Base-by-base conservation (phyloP, 2,888 invertebrate species). In the Conus canariensis region DNA sequence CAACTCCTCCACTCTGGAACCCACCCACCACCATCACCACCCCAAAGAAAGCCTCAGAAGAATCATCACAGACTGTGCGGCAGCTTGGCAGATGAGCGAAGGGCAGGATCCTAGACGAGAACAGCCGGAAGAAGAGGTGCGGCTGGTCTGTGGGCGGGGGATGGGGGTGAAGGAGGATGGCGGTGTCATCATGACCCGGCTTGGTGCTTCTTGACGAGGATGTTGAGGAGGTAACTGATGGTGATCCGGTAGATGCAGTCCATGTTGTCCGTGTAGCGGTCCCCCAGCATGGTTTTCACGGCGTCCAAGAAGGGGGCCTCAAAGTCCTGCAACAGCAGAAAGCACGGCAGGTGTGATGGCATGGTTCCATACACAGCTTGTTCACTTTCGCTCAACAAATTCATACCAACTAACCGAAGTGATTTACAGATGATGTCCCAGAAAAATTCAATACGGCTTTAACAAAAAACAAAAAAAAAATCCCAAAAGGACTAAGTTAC, bases 181-280 rank as follows among this genome's bases (percentile, higher is more conserved):
- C 45, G 60, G 30, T 19, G n/a, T 85, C 85, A 91, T 91, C 89
- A 90, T 59, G 91, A 89, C 59, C n/a, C 45, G 22, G 89, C 80
- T 56, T 74, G 85, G 85, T 89, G 85, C 74, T 98, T 98, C 93
- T 97, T 97, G 89, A 98, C 97, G 92, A 98, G 97, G 92, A 98
- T 98, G 95, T 98, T 98, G 95, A 98, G 97, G 94, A 98, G 98
- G 95, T 98, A 98, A 96, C 97, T 98, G 95, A 98, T 98, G 90
- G 98, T 98, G 93, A 98, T 97, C 96, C 98, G 98, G 97, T 99
- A 99, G 95, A 98, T 98, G 83, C 97, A 97, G 95, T 98, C 98
- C 94, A 98, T 98, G 96, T 98, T 98, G 90, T 98, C 98, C 19
- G 98, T 98, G 97, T 98, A 99, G 92, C 98, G 97, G 94, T 99